These are phyloP conservation scores for Nephrotoma appendiculata DNA, from an alignment of 2,888 invertebrate species.

Conservation along the genomic window DNA sequence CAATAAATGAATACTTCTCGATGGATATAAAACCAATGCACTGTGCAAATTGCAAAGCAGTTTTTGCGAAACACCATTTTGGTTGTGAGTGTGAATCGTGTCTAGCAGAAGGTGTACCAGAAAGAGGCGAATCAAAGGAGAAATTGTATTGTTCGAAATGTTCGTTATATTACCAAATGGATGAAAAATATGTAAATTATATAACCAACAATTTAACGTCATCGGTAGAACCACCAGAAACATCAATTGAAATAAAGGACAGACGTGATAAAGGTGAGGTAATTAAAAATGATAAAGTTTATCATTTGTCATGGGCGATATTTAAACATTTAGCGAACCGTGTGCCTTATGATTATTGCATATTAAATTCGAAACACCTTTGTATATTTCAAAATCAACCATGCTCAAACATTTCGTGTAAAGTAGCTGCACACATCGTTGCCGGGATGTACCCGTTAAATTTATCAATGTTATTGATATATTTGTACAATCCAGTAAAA, in stretches of 20 bases:
- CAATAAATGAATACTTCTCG: constrained; percentile 25
- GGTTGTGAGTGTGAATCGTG: constrained; percentile 31
- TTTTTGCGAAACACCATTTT: constrained; percentile 27
- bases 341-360: constrained; percentile 20
- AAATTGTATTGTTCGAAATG: constrained; percentile 26
- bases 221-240: neutral
- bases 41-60: constrained; percentile 26
- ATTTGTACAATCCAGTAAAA: constrained; percentile 27
- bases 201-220: neutral
- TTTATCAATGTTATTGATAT: constrained; percentile 26
- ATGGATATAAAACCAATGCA: constrained; percentile 24
- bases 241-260: neutral
- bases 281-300: neutral
- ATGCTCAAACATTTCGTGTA: constrained; percentile 19
- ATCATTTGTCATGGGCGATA: constrained; percentile 32
- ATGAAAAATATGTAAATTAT: constrained; percentile 12
- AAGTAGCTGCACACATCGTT: constrained; percentile 28
- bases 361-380: constrained; percentile 16
- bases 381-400: constrained; percentile 20
- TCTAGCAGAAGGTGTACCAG: constrained; percentile 26
- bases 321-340: constrained; percentile 29
- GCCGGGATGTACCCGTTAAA: constrained; percentile 28
- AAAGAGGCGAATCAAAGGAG: constrained; percentile 19
- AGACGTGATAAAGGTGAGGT: neutral
- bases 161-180: constrained; percentile 26